phyloP scores from a whole-genome alignment of 1,140 invertebrate genomes.

The Anadara kagoshimensis region DNA sequence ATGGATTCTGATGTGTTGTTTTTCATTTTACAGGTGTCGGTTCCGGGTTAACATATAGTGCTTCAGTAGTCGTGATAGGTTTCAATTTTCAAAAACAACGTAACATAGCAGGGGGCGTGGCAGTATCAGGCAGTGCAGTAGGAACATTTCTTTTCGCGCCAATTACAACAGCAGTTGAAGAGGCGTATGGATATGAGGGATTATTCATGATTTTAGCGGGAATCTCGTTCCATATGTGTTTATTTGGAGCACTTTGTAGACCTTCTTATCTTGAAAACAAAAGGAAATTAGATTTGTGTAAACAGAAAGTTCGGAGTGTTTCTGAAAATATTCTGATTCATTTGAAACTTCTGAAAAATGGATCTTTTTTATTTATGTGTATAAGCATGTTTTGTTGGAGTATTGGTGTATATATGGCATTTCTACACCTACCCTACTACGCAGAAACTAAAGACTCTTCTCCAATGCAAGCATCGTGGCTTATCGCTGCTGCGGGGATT shows the following conservation, averaged over 20 bases:
- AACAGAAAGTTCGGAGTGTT: neutral
- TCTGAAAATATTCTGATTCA: neutral
- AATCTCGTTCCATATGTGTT: neutral
- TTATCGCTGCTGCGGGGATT: constrained; percentile 13
- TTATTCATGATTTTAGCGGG: constrained; percentile 4
- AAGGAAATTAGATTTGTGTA: neutral
- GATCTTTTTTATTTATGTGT: constrained; percentile 4
- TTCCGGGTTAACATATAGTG: neutral
- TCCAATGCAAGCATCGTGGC: constrained; percentile 10
- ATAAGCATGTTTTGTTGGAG: neutral
- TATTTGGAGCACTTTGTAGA: neutral
- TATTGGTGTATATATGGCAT: constrained; percentile 5
- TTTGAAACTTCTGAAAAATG: constrained; percentile 1
- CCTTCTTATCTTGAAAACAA: neutral
- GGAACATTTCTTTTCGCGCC: constrained; percentile 5
- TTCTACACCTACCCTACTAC: constrained; percentile 7
- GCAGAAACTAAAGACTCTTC: neutral
- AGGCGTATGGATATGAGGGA: neutral
- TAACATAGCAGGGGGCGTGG: constrained; percentile 5
- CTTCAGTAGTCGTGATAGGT: constrained; percentile 2
- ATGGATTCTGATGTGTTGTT: too few relatives aligned
- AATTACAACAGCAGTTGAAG: neutral
- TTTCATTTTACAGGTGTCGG: constrained; percentile 4
- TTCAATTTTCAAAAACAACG: constrained; percentile 13
- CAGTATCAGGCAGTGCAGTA: constrained; percentile 3